Evolutionary conservation across 2,797 vertebrate genomes (phyloP), one percentile per base, ranked within the genome.

Genomic region (Myoxocephalus aenaeus): DNA sequence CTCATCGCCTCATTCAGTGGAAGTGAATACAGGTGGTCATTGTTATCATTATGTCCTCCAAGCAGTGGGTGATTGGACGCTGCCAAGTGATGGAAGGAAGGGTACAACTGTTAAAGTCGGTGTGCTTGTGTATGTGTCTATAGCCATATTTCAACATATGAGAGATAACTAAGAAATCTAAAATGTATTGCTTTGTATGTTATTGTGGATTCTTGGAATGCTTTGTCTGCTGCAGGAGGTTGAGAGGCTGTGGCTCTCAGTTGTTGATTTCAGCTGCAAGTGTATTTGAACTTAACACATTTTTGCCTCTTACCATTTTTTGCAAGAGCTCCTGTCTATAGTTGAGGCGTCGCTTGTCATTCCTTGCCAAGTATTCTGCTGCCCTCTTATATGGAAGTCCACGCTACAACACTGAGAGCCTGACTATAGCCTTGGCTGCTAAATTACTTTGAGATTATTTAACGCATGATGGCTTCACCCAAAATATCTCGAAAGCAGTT

Each of bases 381-480:
- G 22, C 14, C 25, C 32, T 75, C 22, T 65, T 14, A 22, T 7
- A 4, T 20, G 50, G 22, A 76, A n/a, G 48, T 25, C 3, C 13
- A 34, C 22, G 50, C 11, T 36, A 63, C 40, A 7, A 71, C 53
- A 57, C 29, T 4, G n/a, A 34, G 20, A 71, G 22, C 36, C 34
- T 32, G 38, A 56, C 34, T 25, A 5, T 10, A 40, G 27, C 22
- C 17, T 20, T 51, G 46, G 53, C 32, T 44, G 42, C 51, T 56
- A 29, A 67, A 75, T 67, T 53, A 61, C 68, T 77, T n/a, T 66
- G 13, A 62, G 32, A 75, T 59, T 67, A 53, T 77, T 81, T 77
- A 53, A 57, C 29, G 46, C 50, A 61, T 64, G 69, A 65, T 18
- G 1, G 5, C 50, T 51, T 57, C 10, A 29, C 62, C 61, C n/a